Conservation (phyloP, 2,888 invertebrate species). For the Agrochola circellaris region DNA sequence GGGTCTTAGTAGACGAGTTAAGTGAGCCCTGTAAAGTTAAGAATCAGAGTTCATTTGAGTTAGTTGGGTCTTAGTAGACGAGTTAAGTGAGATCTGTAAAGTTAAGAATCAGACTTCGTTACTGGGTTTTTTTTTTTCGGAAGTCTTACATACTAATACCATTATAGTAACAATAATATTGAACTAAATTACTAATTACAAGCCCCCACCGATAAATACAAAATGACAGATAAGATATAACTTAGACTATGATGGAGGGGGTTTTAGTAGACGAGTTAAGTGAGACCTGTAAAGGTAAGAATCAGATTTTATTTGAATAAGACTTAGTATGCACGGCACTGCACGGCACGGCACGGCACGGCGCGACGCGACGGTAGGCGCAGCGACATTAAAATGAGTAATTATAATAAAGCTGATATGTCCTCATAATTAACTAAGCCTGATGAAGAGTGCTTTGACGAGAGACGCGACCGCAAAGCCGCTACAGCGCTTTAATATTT, state of each 20-base stretch:
- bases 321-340: constrained; percentile 65
- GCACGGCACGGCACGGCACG: constrained; percentile 52
- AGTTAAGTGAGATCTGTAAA: not conserved
- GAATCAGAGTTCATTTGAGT: no score
- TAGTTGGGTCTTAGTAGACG: no score
- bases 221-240: no score
- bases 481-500: constrained; percentile 75
- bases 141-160: no score
- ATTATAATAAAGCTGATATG: constrained; percentile 90
- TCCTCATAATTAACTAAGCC: constrained; percentile 89
- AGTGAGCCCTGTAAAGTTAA: no score
- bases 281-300: not conserved
- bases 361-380: constrained; percentile 79
- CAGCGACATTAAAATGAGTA: constrained; percentile 90
- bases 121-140: no score
- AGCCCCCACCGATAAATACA: no score
- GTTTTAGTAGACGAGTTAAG: no score
- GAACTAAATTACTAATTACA: no score
- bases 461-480: constrained; percentile 71
- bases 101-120: not conserved
- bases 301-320: constrained; percentile 28
- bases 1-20: no score
- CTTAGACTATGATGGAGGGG: no score
- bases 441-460: constrained; percentile 89
- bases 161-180: no score